Percentiles rank a stretch among this genome's conserved stretches.
phyloP scores from a whole-genome alignment of 1,140 invertebrate species.

The Lysiphlebus fabarum region DNA sequence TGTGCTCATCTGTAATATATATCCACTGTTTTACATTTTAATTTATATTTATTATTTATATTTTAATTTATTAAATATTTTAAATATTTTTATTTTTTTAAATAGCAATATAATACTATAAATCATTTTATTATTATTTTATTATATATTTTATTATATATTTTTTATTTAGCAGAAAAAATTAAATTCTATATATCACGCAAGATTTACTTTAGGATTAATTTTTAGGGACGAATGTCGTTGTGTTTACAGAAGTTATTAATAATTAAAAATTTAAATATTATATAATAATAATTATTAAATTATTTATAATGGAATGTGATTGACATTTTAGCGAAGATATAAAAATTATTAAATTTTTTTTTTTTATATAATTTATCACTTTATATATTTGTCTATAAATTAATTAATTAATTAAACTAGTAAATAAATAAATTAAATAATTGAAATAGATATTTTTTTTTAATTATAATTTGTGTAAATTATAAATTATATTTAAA shows the following conservation, averaged over 20 bases:
- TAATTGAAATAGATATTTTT: too few species aligned
- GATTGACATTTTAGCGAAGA: background rate
- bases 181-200: conserved; percentile 22
- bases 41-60: conserved; percentile 6
- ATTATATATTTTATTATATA: background rate
- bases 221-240: background rate
- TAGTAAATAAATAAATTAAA: too few species aligned
- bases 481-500: too few species aligned
- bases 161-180: background rate
- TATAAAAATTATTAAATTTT: conserved; percentile 1
- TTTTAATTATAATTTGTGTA: too few species aligned
- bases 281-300: background rate
- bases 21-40: background rate
- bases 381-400: too few species aligned
- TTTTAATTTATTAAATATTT: background rate
- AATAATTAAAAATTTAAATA: too few species aligned
- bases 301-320: conserved; percentile 42
- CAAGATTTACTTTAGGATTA: conserved; percentile 3
- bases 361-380: too few species aligned
- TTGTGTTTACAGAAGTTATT: background rate
- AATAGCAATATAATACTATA: too few species aligned
- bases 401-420: too few species aligned
- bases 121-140: background rate
- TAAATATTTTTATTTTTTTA: too few species aligned
- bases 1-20: background rate